Percentiles rank a stretch among this genome's conserved stretches.
phyloP scores from a whole-genome alignment of 2,113 vertebrate genomes.

The Columba livia region DNA sequence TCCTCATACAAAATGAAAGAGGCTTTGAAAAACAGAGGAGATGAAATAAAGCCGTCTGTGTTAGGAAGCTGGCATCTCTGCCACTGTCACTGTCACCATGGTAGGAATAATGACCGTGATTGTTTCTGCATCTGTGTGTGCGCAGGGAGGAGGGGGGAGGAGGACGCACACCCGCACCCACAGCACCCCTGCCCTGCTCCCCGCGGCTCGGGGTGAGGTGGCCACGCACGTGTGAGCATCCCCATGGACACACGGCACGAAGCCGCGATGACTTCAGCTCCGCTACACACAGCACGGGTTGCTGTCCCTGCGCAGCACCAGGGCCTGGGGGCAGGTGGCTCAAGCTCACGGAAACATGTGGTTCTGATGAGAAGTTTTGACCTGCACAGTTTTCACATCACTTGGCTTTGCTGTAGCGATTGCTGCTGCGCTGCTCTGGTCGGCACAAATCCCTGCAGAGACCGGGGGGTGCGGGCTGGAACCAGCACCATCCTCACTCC shows the following conservation, averaged over 20 bases:
- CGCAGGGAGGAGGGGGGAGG: not conserved
- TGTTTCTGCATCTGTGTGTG: slow-evolving; percentile 40
- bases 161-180: rapidly evolving
- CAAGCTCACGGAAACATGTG: not conserved
- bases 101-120: slow-evolving; percentile 57
- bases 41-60: slow-evolving; percentile 71
- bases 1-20: slow-evolving; percentile 74
- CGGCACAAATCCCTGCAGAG: not conserved
- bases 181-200: not conserved
- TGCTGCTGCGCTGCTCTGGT: not conserved
- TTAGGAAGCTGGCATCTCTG: slow-evolving; percentile 56
- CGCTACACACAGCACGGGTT: rapidly evolving
- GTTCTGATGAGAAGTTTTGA: not conserved
- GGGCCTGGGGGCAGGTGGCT: not conserved
- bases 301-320: not conserved
- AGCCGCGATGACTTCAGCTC: rapidly evolving
- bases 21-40: slow-evolving; percentile 71
- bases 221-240: rapidly evolving
- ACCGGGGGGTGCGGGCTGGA: not conserved
- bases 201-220: not conserved
- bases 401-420: not conserved
- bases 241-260: rapidly evolving
- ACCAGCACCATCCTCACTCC: not conserved
- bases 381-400: not conserved
- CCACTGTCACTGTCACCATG: slow-evolving; percentile 64